Conservation (phyloP, 2,888 invertebrate genomes). For the Cerastis rubricosa region DNA sequence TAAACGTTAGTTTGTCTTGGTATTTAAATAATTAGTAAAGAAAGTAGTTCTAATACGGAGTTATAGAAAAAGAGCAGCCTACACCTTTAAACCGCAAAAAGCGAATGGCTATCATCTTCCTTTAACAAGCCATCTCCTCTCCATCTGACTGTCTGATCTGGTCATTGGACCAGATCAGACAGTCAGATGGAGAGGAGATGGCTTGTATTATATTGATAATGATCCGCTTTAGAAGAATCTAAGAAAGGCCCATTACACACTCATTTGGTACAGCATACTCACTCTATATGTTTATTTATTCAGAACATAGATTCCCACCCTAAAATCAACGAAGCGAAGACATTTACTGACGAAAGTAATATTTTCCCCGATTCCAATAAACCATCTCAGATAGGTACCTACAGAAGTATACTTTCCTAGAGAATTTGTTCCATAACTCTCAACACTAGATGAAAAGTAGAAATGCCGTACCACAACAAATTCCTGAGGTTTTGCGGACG, state of each 20-base stretch:
- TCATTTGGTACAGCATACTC: background rate
- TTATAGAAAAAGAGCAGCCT: background rate
- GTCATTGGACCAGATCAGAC: too few species aligned
- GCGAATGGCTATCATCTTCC: background rate
- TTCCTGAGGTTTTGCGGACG: slow-evolving; percentile 40
- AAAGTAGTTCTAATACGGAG: background rate
- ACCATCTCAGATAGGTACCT: slow-evolving; percentile 51
- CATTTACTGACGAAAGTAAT: slow-evolving; percentile 39
- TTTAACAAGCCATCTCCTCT: background rate
- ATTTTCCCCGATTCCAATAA: slow-evolving; percentile 59
- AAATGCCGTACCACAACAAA: slow-evolving; percentile 35
- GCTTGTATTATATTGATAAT: too few species aligned
- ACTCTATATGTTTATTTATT: slow-evolving; percentile 1
- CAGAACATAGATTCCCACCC: slow-evolving; percentile 14
- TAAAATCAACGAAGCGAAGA: slow-evolving; percentile 51
- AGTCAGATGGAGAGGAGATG: too few species aligned
- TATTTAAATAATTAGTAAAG: background rate
- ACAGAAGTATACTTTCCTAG: slow-evolving; percentile 63
- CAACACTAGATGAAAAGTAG: slow-evolving; percentile 47
- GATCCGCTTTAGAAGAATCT: background rate
- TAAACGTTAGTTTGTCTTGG: background rate
- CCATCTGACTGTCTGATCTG: background rate
- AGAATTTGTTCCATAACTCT: slow-evolving; percentile 62
- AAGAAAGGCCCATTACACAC: background rate
- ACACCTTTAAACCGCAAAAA: too few species aligned